A percentile compares a stretch with the other conserved stretches of the same genome.
Conservation (phyloP, 2,797 vertebrate genomes). For the Myotis pilosus region DNA sequence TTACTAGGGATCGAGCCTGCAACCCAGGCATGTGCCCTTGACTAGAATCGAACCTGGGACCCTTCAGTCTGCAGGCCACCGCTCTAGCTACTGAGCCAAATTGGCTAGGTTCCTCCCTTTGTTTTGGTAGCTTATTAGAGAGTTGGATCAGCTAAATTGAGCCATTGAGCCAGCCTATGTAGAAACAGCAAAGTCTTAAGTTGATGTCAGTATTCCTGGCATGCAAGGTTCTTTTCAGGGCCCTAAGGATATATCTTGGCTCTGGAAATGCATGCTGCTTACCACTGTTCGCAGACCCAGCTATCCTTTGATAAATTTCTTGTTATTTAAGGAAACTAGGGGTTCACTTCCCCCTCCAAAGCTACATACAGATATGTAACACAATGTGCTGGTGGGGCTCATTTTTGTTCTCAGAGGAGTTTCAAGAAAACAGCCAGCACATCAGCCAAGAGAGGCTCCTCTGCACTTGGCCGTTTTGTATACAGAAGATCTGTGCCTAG, state of each 20-base stretch:
- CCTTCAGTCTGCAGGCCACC: no score
- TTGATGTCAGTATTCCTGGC: background rate
- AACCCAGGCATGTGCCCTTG: no score
- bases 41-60: no score
- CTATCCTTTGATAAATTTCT: background rate
- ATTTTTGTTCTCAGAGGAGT: background rate
- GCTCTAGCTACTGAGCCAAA: no score
- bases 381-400: background rate
- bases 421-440: background rate
- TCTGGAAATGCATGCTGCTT: background rate
- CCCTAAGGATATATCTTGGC: background rate
- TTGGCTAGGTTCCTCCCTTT: no score
- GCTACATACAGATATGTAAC: background rate
- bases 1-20: no score
- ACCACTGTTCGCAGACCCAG: background rate
- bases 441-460: background rate
- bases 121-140: background rate
- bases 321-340: background rate
- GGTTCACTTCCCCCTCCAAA: background rate
- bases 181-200: background rate
- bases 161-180: background rate
- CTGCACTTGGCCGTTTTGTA: background rate
- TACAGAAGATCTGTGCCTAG: background rate
- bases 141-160: background rate
- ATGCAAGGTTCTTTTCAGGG: background rate